These are phyloP conservation scores for Osmerus eperlanus DNA, from an alignment of 2,113 vertebrate species.

Conservation along the genomic window DNA sequence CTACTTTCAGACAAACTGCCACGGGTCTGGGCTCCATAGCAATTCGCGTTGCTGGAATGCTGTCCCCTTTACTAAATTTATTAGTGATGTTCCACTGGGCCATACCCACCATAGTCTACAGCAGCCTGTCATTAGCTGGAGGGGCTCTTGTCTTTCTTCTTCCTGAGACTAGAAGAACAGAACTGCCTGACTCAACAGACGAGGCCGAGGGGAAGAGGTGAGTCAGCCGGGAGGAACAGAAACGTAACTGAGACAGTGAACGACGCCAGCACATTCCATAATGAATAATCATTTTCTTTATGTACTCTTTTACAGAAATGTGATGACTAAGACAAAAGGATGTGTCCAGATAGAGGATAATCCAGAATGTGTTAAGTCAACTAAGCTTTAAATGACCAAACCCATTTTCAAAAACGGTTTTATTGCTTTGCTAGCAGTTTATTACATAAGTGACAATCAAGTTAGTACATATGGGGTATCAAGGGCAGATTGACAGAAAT, in stretches of 20 bases:
- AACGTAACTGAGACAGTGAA: background rate
- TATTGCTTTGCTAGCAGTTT: background rate
- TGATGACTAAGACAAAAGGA: background rate
- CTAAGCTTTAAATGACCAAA: conserved; percentile 14
- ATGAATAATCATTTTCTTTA: background rate
- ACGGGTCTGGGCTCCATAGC: conserved; percentile 69
- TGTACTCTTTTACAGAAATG: conserved; percentile 14
- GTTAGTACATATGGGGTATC: no score
- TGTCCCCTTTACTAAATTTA: conserved; percentile 69
- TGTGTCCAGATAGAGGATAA: background rate
- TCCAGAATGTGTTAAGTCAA: background rate
- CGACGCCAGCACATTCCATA: no score
- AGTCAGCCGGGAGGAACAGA: background rate
- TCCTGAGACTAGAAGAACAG: conserved; percentile 69
- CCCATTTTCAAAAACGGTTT: background rate
- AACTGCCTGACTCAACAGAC: conserved; percentile 64
- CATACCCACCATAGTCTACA: conserved; percentile 68
- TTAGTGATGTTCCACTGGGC: conserved; percentile 55
- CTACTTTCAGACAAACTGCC: conserved; percentile 70
- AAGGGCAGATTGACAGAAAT: background rate
- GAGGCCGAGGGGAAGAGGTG: conserved; percentile 42
- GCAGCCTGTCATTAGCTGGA: conserved; percentile 51
- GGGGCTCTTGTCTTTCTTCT: conserved; percentile 66
- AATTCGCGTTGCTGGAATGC: conserved; percentile 55
- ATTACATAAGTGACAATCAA: background rate